Conservation (phyloP, 35 echinoderm and acorn worm genomes). For the Heliocidaris erythrogramma region DNA sequence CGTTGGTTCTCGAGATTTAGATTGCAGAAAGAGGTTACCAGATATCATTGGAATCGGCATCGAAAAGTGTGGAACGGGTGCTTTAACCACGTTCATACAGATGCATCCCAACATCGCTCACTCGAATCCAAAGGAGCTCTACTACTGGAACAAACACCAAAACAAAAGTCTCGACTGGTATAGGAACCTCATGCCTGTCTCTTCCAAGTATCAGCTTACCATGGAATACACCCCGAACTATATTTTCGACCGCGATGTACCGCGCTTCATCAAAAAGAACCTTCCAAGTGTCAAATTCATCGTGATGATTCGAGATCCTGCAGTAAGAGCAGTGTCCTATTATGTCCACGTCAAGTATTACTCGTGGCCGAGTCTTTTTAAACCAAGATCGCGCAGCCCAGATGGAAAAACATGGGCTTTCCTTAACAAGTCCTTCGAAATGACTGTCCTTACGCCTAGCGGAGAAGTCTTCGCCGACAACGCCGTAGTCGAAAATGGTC, state of each 20-base stretch:
- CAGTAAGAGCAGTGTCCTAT: slow-evolving; percentile 41
- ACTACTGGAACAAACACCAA: background rate
- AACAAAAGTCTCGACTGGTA: slow-evolving; percentile 41
- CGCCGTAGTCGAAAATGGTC: slow-evolving; percentile 15
- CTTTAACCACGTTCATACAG: slow-evolving; percentile 46
- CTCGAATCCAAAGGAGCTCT: background rate
- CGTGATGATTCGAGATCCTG: background rate
- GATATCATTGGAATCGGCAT: slow-evolving; percentile 48
- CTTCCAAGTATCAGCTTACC: slow-evolving; percentile 23
- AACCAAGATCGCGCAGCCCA: background rate
- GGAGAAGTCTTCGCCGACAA: slow-evolving; percentile 20
- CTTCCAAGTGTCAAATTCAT: slow-evolving; percentile 44
- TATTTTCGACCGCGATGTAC: slow-evolving; percentile 11
- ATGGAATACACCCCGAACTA: slow-evolving; percentile 60
- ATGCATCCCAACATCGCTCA: slow-evolving; percentile 36
- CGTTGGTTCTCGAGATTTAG: background rate
- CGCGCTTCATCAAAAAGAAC: slow-evolving; percentile 9
- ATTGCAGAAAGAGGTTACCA: slow-evolving; percentile 53
- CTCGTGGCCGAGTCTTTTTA: background rate
- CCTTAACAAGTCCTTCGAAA: slow-evolving; percentile 28
- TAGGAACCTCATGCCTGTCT: background rate
- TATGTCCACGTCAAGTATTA: slow-evolving; percentile 40
- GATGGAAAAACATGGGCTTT: background rate
- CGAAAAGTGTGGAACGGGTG: slow-evolving; percentile 54
- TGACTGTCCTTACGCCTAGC: slow-evolving; percentile 18